Evolutionary conservation across 2,113 vertebrate species (phyloP).

Genomic region (Protobothrops mucrosquamatus): DNA sequence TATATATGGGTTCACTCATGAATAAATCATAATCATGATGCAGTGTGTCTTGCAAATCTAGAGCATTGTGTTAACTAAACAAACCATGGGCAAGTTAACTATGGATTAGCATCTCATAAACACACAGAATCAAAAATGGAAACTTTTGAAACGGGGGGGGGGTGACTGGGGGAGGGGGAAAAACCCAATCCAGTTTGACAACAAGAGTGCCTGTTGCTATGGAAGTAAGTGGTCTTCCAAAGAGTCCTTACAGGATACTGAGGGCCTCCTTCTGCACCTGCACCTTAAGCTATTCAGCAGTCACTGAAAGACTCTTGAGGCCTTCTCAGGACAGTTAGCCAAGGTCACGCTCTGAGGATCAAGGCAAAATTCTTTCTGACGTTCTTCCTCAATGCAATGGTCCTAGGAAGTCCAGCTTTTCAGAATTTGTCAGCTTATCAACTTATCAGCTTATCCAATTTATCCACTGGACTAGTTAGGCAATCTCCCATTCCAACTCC

Average conservation of each 20-base stretch:
- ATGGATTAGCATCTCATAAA: conserved; percentile 37
- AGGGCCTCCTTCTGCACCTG: not conserved
- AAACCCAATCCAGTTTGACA: not conserved
- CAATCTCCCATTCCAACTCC: not conserved
- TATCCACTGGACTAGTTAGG: not conserved
- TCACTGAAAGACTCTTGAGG: not conserved
- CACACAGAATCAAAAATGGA: conserved; percentile 42
- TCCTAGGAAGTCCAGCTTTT: not conserved
- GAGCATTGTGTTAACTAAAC: not conserved
- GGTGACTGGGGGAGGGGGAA: not conserved
- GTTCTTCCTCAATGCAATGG: not conserved
- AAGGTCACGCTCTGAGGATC: not conserved
- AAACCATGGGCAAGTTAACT: not conserved
- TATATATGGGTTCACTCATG: not conserved
- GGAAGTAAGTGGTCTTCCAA: not conserved
- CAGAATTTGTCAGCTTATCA: not conserved
- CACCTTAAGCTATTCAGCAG: not conserved
- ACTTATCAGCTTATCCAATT: not conserved
- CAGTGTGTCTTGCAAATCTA: not conserved
- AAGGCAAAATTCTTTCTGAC: not conserved
- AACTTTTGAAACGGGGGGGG: conserved; percentile 50
- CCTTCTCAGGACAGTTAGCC: not conserved
- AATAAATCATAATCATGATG: not conserved
- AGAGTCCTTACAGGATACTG: not conserved
- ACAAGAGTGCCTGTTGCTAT: not conserved